A percentile compares a stretch with the other conserved stretches of the same genome.
These are phyloP conservation scores for Cylas formicarius DNA, from an alignment of 1,140 invertebrate genomes.

Conservation along the genomic window DNA sequence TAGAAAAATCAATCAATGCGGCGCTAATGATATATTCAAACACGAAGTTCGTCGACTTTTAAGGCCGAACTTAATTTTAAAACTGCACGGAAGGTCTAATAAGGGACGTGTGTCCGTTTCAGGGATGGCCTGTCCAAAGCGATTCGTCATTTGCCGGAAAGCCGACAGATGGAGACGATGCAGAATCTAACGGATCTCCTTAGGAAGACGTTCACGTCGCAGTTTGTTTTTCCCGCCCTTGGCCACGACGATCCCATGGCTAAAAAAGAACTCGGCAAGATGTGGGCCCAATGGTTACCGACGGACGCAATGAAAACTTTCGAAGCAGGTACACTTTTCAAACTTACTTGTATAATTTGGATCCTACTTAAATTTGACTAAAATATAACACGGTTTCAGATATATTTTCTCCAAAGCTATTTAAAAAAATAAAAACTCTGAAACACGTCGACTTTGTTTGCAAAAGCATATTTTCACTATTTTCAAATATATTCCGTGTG, in stretches of 20 bases:
- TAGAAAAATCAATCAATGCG: too few species aligned
- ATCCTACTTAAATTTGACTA: background rate
- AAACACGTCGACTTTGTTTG: too few species aligned
- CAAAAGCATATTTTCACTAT: too few species aligned
- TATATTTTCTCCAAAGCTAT: too few species aligned
- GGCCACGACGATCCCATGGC: conserved; percentile 70
- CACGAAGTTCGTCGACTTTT: too few species aligned
- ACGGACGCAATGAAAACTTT: conserved; percentile 71
- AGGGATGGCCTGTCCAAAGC: conserved; percentile 58
- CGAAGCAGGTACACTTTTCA: conserved; percentile 61
- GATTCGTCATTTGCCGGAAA: conserved; percentile 45
- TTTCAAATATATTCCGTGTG: too few species aligned
- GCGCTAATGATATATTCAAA: too few species aligned
- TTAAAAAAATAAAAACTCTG: too few species aligned
- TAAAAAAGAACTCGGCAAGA: conserved; percentile 55
- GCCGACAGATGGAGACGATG: conserved; percentile 58
- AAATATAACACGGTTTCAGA: background rate
- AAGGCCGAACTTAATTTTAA: too few species aligned
- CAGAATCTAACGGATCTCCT: conserved; percentile 71
- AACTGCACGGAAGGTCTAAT: too few species aligned
- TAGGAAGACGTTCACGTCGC: conserved; percentile 66
- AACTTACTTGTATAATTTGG: too few species aligned
- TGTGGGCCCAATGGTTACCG: conserved; percentile 76
- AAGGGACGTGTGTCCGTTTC: too few species aligned
- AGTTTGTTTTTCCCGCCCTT: conserved; percentile 75